Evolutionary conservation across 2,888 invertebrate species (phyloP).

Genomic region (Rhaphigaster nebulosa): DNA sequence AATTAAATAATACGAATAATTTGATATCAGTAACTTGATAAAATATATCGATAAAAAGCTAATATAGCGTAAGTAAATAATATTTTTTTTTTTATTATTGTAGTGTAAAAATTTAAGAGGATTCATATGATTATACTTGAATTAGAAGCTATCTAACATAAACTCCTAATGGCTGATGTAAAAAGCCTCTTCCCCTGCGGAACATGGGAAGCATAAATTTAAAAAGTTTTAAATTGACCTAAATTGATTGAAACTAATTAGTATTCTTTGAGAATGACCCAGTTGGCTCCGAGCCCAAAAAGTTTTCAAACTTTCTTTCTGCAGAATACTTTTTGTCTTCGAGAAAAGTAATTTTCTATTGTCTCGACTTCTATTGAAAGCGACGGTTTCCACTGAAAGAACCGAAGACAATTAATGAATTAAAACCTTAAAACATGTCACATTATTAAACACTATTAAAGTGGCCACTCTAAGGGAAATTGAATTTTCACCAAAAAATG

Average conservation of each 20-base stretch:
- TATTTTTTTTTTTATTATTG: too few relatives aligned
- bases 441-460: too few relatives aligned
- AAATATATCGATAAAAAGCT: too few relatives aligned
- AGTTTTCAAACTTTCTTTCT: background rate
- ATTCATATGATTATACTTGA: too few relatives aligned
- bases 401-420: background rate
- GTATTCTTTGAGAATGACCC: background rate
- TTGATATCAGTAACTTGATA: too few relatives aligned
- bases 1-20: too few relatives aligned
- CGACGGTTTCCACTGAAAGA: background rate
- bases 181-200: background rate
- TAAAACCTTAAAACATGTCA: too few relatives aligned
- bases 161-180: background rate
- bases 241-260: conserved; percentile 1
- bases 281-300: background rate
- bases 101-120: too few relatives aligned
- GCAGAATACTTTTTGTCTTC: background rate
- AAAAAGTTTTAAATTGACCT: background rate
- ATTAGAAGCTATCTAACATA: too few relatives aligned
- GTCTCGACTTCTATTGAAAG: background rate
- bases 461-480: too few relatives aligned
- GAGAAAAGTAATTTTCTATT: background rate
- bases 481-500: too few relatives aligned
- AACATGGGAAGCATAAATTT: conserved; percentile 17
- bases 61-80: too few relatives aligned